phyloP scores from a whole-genome alignment of 2,888 invertebrate species.

The Scotopteryx bipunctaria region DNA sequence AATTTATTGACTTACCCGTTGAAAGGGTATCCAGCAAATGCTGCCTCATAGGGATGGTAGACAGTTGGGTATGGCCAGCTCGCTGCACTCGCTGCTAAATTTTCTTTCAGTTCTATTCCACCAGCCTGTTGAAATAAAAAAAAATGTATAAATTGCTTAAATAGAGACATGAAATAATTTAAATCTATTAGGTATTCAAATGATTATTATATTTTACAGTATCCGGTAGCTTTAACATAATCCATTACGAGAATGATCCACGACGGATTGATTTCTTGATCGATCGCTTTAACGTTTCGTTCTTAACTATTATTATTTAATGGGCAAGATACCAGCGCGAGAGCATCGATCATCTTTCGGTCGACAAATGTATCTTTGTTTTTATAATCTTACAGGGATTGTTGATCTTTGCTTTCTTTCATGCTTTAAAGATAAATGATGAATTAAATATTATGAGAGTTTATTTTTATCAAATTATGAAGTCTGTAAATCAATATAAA shows the following conservation, averaged over 20 bases:
- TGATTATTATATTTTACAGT: constrained; percentile 44
- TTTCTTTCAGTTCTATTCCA: constrained; percentile 94
- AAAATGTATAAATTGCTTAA: constrained; percentile 24
- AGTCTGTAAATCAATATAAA: constrained; percentile 6
- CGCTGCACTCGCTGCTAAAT: constrained; percentile 91
- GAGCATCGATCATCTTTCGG: constrained; percentile 75
- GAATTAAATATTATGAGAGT: constrained; percentile 34
- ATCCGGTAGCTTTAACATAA: constrained; percentile 74
- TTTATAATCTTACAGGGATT: constrained; percentile 52
- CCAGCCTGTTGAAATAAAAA: constrained; percentile 85
- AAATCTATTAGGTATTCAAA: constrained; percentile 4
- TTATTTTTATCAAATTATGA: constrained; percentile 13
- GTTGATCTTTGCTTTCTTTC: constrained; percentile 57
- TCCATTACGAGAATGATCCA: constrained; percentile 72
- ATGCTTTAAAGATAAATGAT: constrained; percentile 53
- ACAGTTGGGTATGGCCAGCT: constrained; percentile 96
- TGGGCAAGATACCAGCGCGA: constrained; percentile 69
- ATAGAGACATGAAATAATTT: not conserved
- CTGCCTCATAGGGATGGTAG: constrained; percentile 96
- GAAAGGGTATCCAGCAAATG: constrained; percentile 96
- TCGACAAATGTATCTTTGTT: constrained; percentile 70
- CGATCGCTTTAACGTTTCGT: constrained; percentile 67
- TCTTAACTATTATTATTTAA: constrained; percentile 81
- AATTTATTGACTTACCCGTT: constrained; percentile 89
- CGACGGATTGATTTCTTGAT: constrained; percentile 78